Evolutionary conservation across 2,113 vertebrate species (phyloP), one percentile per base, ranked within the genome.

Genomic region (Passer domesticus): DNA sequence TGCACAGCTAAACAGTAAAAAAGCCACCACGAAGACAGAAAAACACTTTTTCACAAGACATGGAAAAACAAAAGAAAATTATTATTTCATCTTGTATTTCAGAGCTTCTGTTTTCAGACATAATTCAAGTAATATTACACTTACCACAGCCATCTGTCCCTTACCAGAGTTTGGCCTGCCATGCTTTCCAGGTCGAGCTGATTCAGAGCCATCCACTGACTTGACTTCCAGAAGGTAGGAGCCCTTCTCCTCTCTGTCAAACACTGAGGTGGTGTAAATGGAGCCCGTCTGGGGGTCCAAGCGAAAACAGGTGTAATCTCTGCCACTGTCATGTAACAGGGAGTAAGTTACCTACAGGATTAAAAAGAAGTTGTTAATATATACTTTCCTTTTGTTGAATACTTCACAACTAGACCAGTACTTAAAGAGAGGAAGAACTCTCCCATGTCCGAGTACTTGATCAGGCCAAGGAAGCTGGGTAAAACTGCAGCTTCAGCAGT

Each of bases 131-230:
- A 94, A 77, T 37, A 88, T 2, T 35, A 77, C 8, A 15, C 28
- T 68, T 66, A 55, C 10, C 33, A 87, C 37, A 88, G 66, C 43
- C 21, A 46, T 9, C 11, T 59, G 15, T 49, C 43, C 53, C 97
- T 97, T 94, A 99, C 99, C 99, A 62, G 99, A 98, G 89, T 99
- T 99, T 59, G 98, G 98, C 47, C 98, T 98, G 15, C 98, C 98
- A 33, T 98, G 98, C 85, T 98, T 99, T 83, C 99, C 98, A 4
- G 99, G 98, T 52, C 98, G 97, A 15, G 98, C 98, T 6, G 99
- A 99, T 89, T 99, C 99, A 97, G 97, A 98, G 13, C 98, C 98
- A 80, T 99, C 99, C 72, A 98, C 93, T 28, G 98, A 99, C 90
- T 98, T 98, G 50, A 99, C 98, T 97, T 99, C 99, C 83, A 99